phyloP scores from a whole-genome alignment of 2,797 vertebrate species.

The Hoplostethus atlanticus region DNA sequence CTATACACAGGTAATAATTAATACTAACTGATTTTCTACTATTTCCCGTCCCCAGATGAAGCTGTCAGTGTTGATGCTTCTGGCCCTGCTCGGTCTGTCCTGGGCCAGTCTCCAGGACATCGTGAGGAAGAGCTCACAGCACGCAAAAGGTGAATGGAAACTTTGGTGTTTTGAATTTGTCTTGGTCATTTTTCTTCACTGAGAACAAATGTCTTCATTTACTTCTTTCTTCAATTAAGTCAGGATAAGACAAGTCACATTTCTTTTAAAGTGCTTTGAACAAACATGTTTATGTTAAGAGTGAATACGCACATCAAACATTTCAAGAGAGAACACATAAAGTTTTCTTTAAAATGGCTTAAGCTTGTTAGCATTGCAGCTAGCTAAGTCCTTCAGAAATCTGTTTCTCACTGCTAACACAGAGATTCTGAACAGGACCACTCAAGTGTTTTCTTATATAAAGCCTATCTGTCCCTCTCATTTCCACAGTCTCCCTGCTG shows the following conservation, averaged over 20 bases:
- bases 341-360: no score
- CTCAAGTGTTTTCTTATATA: not conserved
- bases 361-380: no score
- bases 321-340: no score
- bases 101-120: constrained; percentile 67
- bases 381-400: no score
- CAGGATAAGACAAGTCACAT: no score
- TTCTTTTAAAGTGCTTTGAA: no score
- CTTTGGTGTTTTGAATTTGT: not conserved
- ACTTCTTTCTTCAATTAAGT: no score
- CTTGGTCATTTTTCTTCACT: not conserved
- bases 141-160: constrained; percentile 56
- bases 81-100: constrained; percentile 58
- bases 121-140: constrained; percentile 54
- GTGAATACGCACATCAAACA: no score
- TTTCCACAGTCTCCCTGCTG: constrained; percentile 61
- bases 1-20: not conserved
- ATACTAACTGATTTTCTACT: not conserved
- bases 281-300: no score
- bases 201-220: no score
- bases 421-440: no score
- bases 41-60: constrained; percentile 62
- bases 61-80: constrained; percentile 54
- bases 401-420: no score
- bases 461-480: constrained; percentile 5